A percentile compares a stretch with the other conserved stretches of the same genome.
Conservation (phyloP, 1,140 invertebrate genomes). For the Leptopilina clavipes region DNA sequence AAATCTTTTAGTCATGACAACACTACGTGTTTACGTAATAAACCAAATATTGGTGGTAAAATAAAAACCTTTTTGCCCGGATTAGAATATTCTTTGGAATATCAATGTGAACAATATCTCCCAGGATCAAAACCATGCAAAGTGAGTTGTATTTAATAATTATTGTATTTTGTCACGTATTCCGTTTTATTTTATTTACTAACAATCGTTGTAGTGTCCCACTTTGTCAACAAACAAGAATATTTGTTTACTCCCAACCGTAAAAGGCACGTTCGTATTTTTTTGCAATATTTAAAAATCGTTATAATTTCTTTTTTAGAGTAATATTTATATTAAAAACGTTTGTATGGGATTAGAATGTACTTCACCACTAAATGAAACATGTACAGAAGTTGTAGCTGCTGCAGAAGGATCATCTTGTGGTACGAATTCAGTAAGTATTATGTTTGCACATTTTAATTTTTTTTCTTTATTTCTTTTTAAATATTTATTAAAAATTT, state of each 20-base stretch:
- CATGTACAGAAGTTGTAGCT: conserved; percentile 88
- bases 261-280: too few relatives aligned
- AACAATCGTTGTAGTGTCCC: too few relatives aligned
- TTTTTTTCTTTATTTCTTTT: too few relatives aligned
- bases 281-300: too few relatives aligned
- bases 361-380: conserved; percentile 45
- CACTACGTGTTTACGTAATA: background rate
- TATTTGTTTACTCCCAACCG: too few relatives aligned
- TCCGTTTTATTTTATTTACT: too few relatives aligned
- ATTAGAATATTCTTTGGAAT: background rate
- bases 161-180: too few relatives aligned
- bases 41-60: background rate
- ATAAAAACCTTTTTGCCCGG: background rate
- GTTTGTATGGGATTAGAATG: conserved; percentile 52
- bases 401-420: conserved; percentile 94
- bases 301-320: too few relatives aligned
- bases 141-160: too few relatives aligned
- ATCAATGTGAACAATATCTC: background rate
- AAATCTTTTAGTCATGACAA: background rate
- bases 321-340: conserved; percentile 35
- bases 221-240: too few relatives aligned
- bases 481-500: too few relatives aligned
- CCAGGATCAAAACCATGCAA: background rate
- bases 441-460: too few relatives aligned
- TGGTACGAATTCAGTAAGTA: conserved; percentile 87